Conservation (phyloP, 2,113 vertebrate species). For the Lampris megalopsis region DNA sequence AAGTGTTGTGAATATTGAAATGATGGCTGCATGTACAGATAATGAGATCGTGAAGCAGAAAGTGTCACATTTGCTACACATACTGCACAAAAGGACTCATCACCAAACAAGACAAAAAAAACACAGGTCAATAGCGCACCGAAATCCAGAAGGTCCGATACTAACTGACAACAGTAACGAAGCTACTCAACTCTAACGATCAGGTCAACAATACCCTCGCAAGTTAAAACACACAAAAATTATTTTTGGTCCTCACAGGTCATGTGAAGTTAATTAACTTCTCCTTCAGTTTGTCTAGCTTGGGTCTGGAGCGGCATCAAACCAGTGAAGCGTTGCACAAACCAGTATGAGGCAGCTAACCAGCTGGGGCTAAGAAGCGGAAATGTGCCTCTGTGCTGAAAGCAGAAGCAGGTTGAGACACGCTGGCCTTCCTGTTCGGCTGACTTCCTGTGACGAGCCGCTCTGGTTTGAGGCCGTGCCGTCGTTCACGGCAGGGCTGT, state of each 20-base stretch:
- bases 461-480: neutral
- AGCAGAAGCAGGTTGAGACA: conserved; percentile 63
- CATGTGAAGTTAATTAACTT: conserved; percentile 1
- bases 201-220: no score
- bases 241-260: neutral
- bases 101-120: no score
- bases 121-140: no score
- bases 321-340: conserved; percentile 9
- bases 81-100: no score
- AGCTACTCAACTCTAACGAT: no score
- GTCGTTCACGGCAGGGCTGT: neutral
- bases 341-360: neutral
- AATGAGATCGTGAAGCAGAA: no score
- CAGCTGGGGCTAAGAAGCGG: conserved; percentile 65
- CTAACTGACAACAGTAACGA: no score
- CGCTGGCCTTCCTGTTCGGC: conserved; percentile 73
- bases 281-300: neutral
- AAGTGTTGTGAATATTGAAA: no score
- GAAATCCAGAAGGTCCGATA: no score
- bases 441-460: conserved; percentile 62
- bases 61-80: no score
- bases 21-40: no score
- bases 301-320: conserved; percentile 1
- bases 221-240: no score
- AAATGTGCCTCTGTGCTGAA: conserved; percentile 32